phyloP scores from a whole-genome alignment of 2,888 invertebrate genomes.

The Apoderus coryli region DNA sequence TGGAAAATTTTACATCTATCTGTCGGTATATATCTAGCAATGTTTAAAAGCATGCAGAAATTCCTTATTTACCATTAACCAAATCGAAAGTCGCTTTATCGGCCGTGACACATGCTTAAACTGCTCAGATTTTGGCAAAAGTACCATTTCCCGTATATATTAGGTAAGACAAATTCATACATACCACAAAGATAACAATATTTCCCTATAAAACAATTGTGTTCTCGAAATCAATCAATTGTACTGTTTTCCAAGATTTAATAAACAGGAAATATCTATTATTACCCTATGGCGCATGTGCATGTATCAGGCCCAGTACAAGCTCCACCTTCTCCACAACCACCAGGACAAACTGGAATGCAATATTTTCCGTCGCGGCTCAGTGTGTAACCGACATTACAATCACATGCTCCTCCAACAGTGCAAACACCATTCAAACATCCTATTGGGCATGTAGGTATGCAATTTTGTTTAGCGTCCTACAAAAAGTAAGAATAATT shows the following conservation, averaged over 20 bases:
- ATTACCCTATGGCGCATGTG: conserved; percentile 39
- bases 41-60: no score
- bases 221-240: conserved; percentile 2
- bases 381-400: conserved; percentile 42
- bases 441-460: conserved; percentile 52
- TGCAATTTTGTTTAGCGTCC: conserved; percentile 30
- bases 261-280: conserved; percentile 1
- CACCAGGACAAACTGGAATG: conserved; percentile 40
- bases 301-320: conserved; percentile 43
- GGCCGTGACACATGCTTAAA: no score
- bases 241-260: neutral
- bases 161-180: no score
- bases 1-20: no score
- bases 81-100: no score
- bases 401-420: conserved; percentile 44
- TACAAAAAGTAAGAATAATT: no score
- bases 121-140: no score
- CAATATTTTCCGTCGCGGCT: conserved; percentile 45
- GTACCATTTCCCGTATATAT: no score
- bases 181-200: conserved; percentile 8
- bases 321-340: conserved; percentile 39
- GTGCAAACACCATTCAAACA: conserved; percentile 53
- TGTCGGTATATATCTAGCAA: no score
- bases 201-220: neutral
- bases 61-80: no score